phyloP scores from a whole-genome alignment of 1,140 invertebrate species.

The Diploscapter pachys region DNA sequence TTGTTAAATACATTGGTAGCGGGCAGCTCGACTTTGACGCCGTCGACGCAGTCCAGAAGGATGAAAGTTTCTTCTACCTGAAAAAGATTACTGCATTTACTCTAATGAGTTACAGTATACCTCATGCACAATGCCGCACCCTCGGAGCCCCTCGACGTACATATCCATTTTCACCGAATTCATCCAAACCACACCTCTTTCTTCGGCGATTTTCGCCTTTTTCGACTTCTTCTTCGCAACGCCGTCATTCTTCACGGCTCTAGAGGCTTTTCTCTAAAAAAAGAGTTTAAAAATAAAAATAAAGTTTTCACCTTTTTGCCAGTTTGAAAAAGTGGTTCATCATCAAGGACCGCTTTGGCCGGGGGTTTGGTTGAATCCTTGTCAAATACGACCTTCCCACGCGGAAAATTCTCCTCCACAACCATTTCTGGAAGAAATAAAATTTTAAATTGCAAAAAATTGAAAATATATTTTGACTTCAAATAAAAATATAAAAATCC shows the following conservation, averaged over 20 bases:
- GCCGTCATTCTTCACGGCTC: slow-evolving; percentile 4
- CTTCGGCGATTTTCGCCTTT: slow-evolving; percentile 28
- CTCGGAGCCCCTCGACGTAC: slow-evolving; percentile 42
- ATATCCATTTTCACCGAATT: slow-evolving; percentile 40
- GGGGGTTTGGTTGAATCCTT: slow-evolving; percentile 7
- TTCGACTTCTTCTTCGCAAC: slow-evolving; percentile 18
- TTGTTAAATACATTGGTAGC: slow-evolving; percentile 38
- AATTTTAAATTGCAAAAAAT: neutral
- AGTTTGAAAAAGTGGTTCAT: neutral
- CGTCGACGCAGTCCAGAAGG: slow-evolving; percentile 35
- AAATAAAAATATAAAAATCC: neutral
- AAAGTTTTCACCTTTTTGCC: slow-evolving; percentile 12
- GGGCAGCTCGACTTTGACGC: slow-evolving; percentile 42
- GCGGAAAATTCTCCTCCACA: slow-evolving; percentile 34
- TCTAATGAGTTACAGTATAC: slow-evolving; percentile 23
- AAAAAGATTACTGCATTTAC: slow-evolving; percentile 8
- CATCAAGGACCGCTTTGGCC: neutral
- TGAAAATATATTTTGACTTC: neutral
- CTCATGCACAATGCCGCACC: slow-evolving; percentile 44
- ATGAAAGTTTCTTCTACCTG: slow-evolving; percentile 17
- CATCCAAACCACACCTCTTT: neutral
- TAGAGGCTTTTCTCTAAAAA: slow-evolving; percentile 30
- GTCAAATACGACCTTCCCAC: slow-evolving; percentile 31
- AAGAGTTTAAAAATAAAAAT: slow-evolving; percentile 22
- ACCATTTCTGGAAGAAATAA: slow-evolving; percentile 5